Evolutionary conservation across 2,797 vertebrate genomes (phyloP), one percentile per base, ranked within the genome.

Genomic region (Acipenser oxyrinchus): DNA sequence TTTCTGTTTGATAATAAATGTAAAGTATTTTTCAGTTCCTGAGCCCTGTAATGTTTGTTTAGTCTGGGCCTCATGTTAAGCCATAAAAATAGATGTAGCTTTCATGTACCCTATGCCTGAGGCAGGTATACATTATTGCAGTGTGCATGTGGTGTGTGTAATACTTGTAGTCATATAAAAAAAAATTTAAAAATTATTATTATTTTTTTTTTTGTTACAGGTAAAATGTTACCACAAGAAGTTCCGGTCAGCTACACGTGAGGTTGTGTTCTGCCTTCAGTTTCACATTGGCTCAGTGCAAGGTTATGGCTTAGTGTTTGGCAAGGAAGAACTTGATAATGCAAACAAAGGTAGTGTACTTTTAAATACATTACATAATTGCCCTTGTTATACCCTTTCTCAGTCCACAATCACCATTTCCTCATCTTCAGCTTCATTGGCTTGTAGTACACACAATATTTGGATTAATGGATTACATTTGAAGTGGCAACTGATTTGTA

Each of bases 251-350:
- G 82, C 91, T 48, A 92, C 91, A 52, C 88, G 93, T 0, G 91
- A 94, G 18, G 86, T 90, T 3, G 72, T 98, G 71, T 98, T 97
- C 87, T 89, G 92, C 48, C 86, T 97, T 72, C 96, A 98, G 86
- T 96, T 98, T 84, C 96, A 98, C 84, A 96, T 95, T 0, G 95
- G 95, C 70, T 90, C 93, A 11, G 82, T 97, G 78, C 94, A 94
- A 77, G 92, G 91, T 65, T 88, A 87, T 23, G 72, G 84, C 55
- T 81, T 95, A 4, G 83, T 93, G 69, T 95, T 96, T 72, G 83
- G 91, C 51, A 98, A 97, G 73, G 92, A 94, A 65, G 94, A 98
- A 61, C 83, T 98, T 83, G 96, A 98, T 76, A 79, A 78, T 1
- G 94, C 94, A 71, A 91, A 88, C 80, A 92, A 89, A 87, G 95